These are phyloP conservation scores for Acrocephalus kingi DNA, from an alignment of 2,113 vertebrate species.

Conservation along the genomic window DNA sequence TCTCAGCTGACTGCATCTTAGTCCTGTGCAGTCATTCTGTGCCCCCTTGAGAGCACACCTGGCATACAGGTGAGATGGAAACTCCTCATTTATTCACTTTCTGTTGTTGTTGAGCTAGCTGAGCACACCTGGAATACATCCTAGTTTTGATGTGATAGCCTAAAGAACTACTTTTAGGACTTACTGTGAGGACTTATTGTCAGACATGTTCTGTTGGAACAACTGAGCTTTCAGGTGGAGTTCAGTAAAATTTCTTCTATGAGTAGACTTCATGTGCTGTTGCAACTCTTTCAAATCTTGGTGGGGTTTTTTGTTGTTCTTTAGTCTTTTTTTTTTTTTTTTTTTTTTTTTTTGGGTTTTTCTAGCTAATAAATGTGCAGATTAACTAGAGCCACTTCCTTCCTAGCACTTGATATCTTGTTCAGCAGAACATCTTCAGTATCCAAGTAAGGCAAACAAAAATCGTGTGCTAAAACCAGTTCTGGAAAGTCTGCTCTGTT, in stretches of 20 bases:
- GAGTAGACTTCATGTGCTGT: not conserved
- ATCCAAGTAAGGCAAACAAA: conserved; percentile 19
- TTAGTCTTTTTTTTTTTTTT: not conserved
- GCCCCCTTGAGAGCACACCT: not conserved
- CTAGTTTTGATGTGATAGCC: not conserved
- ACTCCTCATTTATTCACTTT: not conserved
- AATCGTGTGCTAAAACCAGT: not conserved
- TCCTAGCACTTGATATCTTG: not conserved
- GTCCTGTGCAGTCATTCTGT: not conserved
- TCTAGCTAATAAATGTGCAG: not conserved
- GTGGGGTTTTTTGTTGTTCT: not conserved
- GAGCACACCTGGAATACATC: not conserved
- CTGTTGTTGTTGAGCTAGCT: not conserved
- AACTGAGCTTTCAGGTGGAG: not conserved
- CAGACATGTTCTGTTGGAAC: not conserved
- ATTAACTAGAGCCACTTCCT: not conserved
- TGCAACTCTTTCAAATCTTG: not conserved
- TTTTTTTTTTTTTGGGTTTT: not conserved
- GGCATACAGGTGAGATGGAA: not conserved
- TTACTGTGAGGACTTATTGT: not conserved
- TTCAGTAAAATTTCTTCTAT: not conserved
- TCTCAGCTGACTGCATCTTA: not conserved
- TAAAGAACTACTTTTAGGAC: not conserved
- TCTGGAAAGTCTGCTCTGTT: not conserved
- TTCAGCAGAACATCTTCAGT: not conserved